Percentiles rank a stretch among this genome's conserved stretches.
Evolutionary conservation across 2,888 invertebrate species (phyloP).

Genomic region (Ophion slaviceki): DNA sequence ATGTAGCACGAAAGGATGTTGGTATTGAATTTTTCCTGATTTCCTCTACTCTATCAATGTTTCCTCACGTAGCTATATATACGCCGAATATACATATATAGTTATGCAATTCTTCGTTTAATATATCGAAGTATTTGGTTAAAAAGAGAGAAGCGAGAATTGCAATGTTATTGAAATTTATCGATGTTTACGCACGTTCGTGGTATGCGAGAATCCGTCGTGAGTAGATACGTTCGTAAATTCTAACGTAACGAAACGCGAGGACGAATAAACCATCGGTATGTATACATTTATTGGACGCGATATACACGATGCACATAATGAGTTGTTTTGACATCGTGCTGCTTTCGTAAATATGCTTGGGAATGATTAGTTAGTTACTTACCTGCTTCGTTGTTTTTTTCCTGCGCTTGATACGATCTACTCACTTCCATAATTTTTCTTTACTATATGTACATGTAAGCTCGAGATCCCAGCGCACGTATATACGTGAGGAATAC

Average conservation of each 20-base stretch:
- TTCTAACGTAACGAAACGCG: conserved; percentile 65
- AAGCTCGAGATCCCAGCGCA: conserved; percentile 38
- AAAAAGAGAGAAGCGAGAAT: neutral
- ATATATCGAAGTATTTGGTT: conserved; percentile 8
- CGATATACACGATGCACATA: conserved; percentile 35
- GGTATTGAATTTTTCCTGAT: conserved; percentile 44
- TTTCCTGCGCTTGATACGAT: conserved; percentile 68
- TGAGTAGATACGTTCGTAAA: conserved; percentile 45
- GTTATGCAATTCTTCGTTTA: conserved; percentile 12
- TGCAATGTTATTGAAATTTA: conserved; percentile 7
- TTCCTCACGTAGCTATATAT: conserved; percentile 8
- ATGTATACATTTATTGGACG: conserved; percentile 29
- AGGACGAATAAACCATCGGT: conserved; percentile 41
- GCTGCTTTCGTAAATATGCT: neutral
- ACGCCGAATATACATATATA: conserved; percentile 13
- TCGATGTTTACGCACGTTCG: conserved; percentile 1
- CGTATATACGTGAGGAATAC: conserved; percentile 14
- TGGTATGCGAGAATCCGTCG: neutral
- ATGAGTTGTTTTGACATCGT: conserved; percentile 51
- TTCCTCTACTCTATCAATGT: conserved; percentile 23
- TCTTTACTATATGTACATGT: conserved; percentile 66
- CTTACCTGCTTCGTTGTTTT: conserved; percentile 75
- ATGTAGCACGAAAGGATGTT: conserved; percentile 49
- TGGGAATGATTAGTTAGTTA: conserved; percentile 34
- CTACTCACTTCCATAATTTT: conserved; percentile 73